Evolutionary conservation across 1,140 invertebrate genomes (phyloP), one percentile per base, ranked within the genome.

Genomic region (Delia radicum): DNA sequence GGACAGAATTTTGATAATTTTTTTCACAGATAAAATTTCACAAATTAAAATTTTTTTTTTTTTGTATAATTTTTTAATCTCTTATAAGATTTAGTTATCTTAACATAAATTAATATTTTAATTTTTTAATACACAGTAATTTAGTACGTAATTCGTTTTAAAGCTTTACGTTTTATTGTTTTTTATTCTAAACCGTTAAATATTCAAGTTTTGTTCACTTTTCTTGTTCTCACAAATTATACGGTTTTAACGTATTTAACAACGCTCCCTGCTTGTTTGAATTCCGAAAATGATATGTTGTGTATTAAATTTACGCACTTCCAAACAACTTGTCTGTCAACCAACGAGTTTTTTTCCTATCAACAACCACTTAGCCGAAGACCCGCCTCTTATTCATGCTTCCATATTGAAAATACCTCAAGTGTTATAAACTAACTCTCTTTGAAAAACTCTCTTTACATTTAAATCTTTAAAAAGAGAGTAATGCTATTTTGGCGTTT

Each of bases 1-100:
- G 78, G 83, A 85, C 79, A 85, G 83, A 85, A 85, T 85, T 77
- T 85, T 85, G 83, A 37, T 42, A 71, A 69, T 46, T 81, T 74
- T 74, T 37, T 29, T 75, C 21, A 67, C 48, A 62, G 42, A 24
- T 1, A 18, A 26, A 2, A 15, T 31, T 74, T 24, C 7, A 73
- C 6, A 10, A 33, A 33, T 71, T 28, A 62, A 33, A 18, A 13
- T n/a, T 21, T 62, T 61, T 1, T 29, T 73, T 73, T 73, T 73
- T 15, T 55, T n/a, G 2, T 46, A 46, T 8, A 29, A n/a, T 61
- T 55, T 55, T 73, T 27, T 73, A 15, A 46, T 28, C 18, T 18
- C n/a, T 73, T 73, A 27, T 48, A 27, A 33, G 10, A 7, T 29
- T 29, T 74, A 62, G 1, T 62, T 62, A n/a, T n/a, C n/a, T n/a